Conservation (phyloP, 35 echinoderm and acorn worm species). For the Apostichopus parvimensis region DNA sequence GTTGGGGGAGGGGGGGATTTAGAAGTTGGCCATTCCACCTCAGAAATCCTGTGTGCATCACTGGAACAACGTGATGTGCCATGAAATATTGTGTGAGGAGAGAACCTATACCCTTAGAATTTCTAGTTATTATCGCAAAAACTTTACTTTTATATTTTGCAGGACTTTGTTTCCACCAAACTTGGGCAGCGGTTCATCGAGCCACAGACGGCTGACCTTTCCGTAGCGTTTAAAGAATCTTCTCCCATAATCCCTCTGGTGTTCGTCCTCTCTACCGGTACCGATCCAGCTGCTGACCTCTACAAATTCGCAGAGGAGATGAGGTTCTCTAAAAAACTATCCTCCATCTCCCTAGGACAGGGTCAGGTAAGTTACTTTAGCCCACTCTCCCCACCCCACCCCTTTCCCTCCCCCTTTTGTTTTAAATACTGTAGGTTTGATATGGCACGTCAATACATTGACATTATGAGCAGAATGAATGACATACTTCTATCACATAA, state of each 20-base stretch:
- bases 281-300: constrained; percentile 91
- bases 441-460: too few relatives aligned
- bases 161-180: constrained; percentile 88
- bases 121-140: too few relatives aligned
- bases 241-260: constrained; percentile 79
- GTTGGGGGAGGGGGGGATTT: too few relatives aligned
- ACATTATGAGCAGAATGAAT: too few relatives aligned
- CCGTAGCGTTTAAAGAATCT: constrained; percentile 88
- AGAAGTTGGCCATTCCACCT: too few relatives aligned
- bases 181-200: constrained; percentile 96
- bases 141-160: not conserved
- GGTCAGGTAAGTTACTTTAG: constrained; percentile 57
- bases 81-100: too few relatives aligned
- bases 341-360: constrained; percentile 93
- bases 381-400: not conserved
- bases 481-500: too few relatives aligned
- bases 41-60: too few relatives aligned
- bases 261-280: constrained; percentile 86
- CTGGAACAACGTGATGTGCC: too few relatives aligned
- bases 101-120: too few relatives aligned
- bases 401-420: too few relatives aligned
- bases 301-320: constrained; percentile 99
- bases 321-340: constrained; percentile 95
- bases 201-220: constrained; percentile 88
- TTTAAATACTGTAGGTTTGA: too few relatives aligned